A percentile compares a stretch with the other conserved stretches of the same genome.
These are phyloP conservation scores for Lordiphosa stackelbergi DNA, from an alignment of 1,140 invertebrate species.

Conservation along the genomic window DNA sequence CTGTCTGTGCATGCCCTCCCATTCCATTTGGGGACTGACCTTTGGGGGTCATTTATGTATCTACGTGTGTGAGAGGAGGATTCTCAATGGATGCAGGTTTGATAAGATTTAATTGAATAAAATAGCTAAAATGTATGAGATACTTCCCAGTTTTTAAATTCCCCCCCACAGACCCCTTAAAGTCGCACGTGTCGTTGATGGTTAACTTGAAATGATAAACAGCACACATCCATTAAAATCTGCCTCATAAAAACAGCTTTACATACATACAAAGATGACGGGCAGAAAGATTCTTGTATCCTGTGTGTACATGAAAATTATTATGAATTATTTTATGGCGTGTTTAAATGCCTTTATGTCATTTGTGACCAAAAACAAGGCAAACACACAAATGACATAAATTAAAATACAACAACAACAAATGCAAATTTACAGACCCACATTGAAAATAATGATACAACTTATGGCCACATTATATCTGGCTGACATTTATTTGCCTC, in stretches of 20 bases:
- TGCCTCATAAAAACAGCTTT: conserved; percentile 34
- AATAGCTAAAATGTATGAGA: no score
- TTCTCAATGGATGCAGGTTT: no score
- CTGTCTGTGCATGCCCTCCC: conserved; percentile 14
- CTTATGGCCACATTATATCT: conserved; percentile 52
- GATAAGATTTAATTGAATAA: no score
- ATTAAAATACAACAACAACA: conserved; percentile 29
- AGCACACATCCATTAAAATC: conserved; percentile 47
- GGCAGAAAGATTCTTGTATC: conserved; percentile 20
- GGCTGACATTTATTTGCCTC: conserved; percentile 54
- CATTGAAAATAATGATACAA: conserved; percentile 51
- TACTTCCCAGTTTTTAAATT: no score
- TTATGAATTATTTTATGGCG: conserved; percentile 69
- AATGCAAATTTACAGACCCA: conserved; percentile 28
- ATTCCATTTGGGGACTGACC: conserved; percentile 19
- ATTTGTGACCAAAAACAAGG: conserved; percentile 47
- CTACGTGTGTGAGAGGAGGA: no score
- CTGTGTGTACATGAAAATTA: conserved; percentile 44
- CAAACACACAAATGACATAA: conserved; percentile 52
- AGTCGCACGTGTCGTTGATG: conserved; percentile 28
- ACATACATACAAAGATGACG: conserved; percentile 1
- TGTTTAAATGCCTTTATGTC: conserved; percentile 66
- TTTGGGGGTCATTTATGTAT: conserved; percentile 21
- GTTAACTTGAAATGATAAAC: conserved; percentile 45
- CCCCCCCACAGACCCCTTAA: no score